These are phyloP conservation scores for Aurelia aurita DNA, from an alignment of 30 jellyfish, hydroid and myxozoan genomes.

Conservation along the genomic window DNA sequence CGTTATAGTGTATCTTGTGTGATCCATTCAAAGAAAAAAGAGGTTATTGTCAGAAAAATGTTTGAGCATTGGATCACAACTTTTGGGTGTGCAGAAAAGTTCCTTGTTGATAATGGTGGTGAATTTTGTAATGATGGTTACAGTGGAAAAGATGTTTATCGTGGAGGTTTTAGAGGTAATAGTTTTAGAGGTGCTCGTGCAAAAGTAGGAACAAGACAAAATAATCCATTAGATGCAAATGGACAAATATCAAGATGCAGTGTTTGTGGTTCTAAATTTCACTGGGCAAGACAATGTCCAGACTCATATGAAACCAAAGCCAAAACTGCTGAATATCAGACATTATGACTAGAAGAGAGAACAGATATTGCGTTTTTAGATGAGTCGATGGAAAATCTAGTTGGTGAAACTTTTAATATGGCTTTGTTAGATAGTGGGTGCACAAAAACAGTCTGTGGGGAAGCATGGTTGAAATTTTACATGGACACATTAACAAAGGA, in stretches of 20 bases:
- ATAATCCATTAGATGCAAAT: conserved; percentile 44
- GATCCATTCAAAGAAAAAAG: conserved; percentile 13
- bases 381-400: conserved; percentile 17
- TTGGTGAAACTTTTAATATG: conserved; percentile 43
- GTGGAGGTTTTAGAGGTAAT: no score
- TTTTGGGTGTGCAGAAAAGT: conserved; percentile 4
- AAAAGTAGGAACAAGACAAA: not conserved
- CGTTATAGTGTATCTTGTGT: conserved; percentile 44
- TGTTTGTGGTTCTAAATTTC: conserved; percentile 60
- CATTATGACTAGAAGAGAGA: conserved; percentile 18
- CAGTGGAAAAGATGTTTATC: no score
- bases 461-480: conserved; percentile 37
- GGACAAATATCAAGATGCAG: conserved; percentile 46
- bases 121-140: conserved; percentile 23
- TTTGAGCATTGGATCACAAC: conserved; percentile 16
- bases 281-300: conserved; percentile 56
- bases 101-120: conserved; percentile 36
- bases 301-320: conserved; percentile 33
- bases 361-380: conserved; percentile 8
- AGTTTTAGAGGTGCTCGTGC: not conserved
- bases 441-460: conserved; percentile 58
- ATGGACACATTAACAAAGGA: not conserved
- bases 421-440: conserved; percentile 68
- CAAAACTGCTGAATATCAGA: not conserved
- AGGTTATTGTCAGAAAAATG: conserved; percentile 15